Evolutionary conservation across 1,140 invertebrate species (phyloP).

Genomic region (Proctacanthus coquilletti): DNA sequence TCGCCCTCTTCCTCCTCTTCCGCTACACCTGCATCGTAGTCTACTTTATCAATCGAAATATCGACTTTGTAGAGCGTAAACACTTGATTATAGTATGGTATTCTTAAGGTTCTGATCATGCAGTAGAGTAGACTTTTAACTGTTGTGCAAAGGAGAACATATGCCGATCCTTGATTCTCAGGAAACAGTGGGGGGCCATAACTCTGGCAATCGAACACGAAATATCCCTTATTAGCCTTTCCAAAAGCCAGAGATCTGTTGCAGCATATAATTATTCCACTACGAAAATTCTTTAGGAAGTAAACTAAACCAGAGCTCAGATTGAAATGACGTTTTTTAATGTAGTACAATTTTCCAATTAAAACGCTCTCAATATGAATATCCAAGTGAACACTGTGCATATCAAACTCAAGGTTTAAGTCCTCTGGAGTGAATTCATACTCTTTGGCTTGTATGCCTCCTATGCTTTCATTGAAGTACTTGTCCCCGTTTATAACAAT

Average conservation of each 20-base stretch:
- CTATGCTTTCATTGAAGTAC: slow-evolving; percentile 36
- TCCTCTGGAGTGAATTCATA: slow-evolving; percentile 37
- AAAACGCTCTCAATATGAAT: slow-evolving; percentile 37
- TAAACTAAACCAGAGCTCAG: slow-evolving; percentile 39
- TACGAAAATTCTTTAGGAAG: slow-evolving; percentile 34
- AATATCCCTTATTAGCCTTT: slow-evolving; percentile 36
- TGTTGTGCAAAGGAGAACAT: slow-evolving; percentile 40
- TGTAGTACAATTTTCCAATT: slow-evolving; percentile 40
- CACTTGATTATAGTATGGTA: slow-evolving; percentile 26
- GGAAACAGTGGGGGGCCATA: slow-evolving; percentile 39
- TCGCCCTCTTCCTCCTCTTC: slow-evolving; percentile 16
- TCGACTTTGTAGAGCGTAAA: slow-evolving; percentile 25
- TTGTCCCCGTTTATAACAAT: slow-evolving; percentile 36
- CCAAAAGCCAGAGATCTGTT: slow-evolving; percentile 40
- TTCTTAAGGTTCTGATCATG: slow-evolving; percentile 36
- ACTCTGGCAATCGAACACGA: slow-evolving; percentile 45
- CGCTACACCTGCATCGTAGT: slow-evolving; percentile 13
- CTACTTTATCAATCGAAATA: slow-evolving; percentile 13
- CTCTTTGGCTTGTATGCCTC: slow-evolving; percentile 32
- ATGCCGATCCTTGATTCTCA: slow-evolving; percentile 36
- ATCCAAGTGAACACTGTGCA: slow-evolving; percentile 39
- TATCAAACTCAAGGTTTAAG: slow-evolving; percentile 27
- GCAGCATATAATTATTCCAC: slow-evolving; percentile 36
- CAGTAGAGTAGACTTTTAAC: slow-evolving; percentile 42
- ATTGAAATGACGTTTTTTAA: slow-evolving; percentile 36